phyloP scores from a whole-genome alignment of 2,888 invertebrate species.

The Apocheima hispidaria region DNA sequence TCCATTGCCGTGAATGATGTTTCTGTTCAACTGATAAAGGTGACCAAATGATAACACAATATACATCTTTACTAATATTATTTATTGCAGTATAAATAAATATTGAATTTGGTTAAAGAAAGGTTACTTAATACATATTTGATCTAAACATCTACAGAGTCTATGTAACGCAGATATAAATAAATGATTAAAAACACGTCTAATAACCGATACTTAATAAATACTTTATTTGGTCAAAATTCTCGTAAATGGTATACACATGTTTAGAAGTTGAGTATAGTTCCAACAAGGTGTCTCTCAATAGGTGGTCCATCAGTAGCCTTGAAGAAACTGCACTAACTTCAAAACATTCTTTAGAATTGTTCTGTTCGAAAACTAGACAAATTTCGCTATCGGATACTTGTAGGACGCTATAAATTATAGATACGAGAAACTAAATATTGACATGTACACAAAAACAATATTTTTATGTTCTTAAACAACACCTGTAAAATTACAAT shows the following conservation, averaged over 20 bases:
- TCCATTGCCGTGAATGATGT: no score
- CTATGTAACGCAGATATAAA: background rate
- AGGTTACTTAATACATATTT: conserved; percentile 25
- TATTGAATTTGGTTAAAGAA: conserved; percentile 39
- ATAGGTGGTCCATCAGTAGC: background rate
- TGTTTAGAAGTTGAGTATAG: background rate
- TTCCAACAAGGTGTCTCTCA: background rate
- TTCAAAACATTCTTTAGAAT: background rate
- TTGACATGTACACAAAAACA: background rate
- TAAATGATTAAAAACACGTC: background rate
- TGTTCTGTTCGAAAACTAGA: background rate
- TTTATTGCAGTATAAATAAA: conserved; percentile 53
- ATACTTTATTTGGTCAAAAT: no score
- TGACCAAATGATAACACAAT: background rate
- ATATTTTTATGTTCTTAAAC: background rate
- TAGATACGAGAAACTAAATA: no score
- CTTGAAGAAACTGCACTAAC: no score
- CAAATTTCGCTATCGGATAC: background rate
- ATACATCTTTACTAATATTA: conserved; percentile 23
- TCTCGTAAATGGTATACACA: no score
- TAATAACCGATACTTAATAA: no score
- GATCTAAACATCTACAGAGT: conserved; percentile 18
- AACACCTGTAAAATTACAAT: background rate
- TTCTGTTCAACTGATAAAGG: background rate
- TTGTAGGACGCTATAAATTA: background rate